phyloP scores from a whole-genome alignment of 2,888 invertebrate genomes.

The Megaustenia siamemsis region DNA sequence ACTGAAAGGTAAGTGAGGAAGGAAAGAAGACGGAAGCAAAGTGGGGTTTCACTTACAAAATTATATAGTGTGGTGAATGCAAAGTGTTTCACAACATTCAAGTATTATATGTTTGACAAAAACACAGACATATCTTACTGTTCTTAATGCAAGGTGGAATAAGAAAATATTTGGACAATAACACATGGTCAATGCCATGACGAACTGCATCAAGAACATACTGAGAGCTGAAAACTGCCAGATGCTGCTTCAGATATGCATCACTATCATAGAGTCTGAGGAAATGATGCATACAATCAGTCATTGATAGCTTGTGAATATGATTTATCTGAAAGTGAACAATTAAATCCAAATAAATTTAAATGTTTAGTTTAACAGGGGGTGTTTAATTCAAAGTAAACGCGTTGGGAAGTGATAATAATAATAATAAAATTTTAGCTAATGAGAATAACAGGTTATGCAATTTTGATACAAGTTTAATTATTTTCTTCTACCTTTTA shows the following conservation, averaged over 20 bases:
- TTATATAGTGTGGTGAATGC: not conserved
- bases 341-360: not conserved
- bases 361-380: not conserved
- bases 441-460: too few species aligned
- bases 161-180: constrained; percentile 32
- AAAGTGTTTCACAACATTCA: not conserved
- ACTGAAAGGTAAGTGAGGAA: too few species aligned
- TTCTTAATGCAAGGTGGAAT: constrained; percentile 23
- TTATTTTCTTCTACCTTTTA: too few species aligned
- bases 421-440: too few species aligned
- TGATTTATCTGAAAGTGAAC: not conserved
- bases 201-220: constrained; percentile 43
- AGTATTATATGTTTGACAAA: not conserved
- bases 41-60: too few species aligned
- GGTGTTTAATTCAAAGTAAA: too few species aligned
- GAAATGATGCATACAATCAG: not conserved
- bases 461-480: too few species aligned
- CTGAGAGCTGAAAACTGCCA: constrained; percentile 42
- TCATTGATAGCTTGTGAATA: not conserved
- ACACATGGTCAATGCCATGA: constrained; percentile 9
- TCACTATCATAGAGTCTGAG: constrained; percentile 28
- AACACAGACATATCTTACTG: not conserved
- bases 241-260: constrained; percentile 44
- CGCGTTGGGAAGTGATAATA: too few species aligned
- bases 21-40: too few species aligned